Conservation (phyloP, 2,797 vertebrate genomes). For the Phrynocephalus guinanensis region DNA sequence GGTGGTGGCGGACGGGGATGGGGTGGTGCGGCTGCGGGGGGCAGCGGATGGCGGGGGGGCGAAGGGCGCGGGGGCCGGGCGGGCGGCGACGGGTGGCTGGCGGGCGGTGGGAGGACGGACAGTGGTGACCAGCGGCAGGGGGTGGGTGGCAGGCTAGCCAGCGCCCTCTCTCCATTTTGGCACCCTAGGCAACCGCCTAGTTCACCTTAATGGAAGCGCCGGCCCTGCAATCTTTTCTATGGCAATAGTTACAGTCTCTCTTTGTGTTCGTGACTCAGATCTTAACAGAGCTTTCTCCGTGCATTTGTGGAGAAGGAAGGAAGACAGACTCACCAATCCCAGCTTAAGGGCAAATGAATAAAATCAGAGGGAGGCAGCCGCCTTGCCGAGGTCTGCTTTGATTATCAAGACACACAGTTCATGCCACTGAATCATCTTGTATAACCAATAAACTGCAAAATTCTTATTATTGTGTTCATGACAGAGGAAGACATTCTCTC, state of each 20-base stretch:
- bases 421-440: conserved; percentile 36
- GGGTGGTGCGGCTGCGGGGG: no score
- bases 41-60: no score
- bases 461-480: conserved; percentile 1
- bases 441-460: conserved; percentile 46
- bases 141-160: no score
- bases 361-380: background rate
- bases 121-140: no score
- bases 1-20: no score
- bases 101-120: no score
- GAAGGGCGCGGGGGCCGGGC: no score
- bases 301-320: background rate
- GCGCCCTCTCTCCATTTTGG: no score
- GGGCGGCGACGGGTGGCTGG: no score
- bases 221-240: no score
- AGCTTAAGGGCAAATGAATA: conserved; percentile 44
- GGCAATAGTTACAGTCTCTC: background rate
- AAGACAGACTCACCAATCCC: conserved; percentile 40
- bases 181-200: no score
- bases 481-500: conserved; percentile 51
- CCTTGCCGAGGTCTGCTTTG: conserved; percentile 25
- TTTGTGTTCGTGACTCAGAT: background rate
- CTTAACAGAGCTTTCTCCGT: background rate
- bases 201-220: no score
- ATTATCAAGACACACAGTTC: conserved; percentile 8